Conservation (phyloP, 2,797 vertebrate species). For the Alca torda region DNA sequence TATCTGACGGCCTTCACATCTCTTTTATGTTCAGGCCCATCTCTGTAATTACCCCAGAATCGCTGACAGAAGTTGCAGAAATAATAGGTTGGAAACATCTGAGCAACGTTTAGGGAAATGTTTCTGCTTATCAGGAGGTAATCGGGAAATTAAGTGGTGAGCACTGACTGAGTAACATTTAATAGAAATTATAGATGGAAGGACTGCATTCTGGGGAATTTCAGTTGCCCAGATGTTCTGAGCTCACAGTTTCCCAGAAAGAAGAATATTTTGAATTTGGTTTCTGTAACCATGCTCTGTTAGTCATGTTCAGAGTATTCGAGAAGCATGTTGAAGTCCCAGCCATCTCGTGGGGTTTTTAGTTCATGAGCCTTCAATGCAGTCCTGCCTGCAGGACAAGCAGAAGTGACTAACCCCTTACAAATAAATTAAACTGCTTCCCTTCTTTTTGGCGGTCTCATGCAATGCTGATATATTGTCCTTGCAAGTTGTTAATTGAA, state of each 20-base stretch:
- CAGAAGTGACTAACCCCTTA: not conserved
- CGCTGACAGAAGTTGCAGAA: constrained; percentile 1
- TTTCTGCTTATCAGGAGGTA: constrained; percentile 1
- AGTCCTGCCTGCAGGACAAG: not conserved
- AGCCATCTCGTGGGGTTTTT: not conserved
- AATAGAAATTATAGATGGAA: not conserved
- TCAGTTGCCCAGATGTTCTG: not conserved
- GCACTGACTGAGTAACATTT: not conserved
- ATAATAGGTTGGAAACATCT: constrained; percentile 5
- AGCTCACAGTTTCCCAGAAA: not conserved
- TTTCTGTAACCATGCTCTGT: not conserved
- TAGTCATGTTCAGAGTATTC: not conserved
- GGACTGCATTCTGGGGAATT: not conserved
- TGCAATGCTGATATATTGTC: not conserved
- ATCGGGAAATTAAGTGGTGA: not conserved
- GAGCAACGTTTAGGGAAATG: not conserved
- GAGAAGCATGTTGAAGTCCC: not conserved
- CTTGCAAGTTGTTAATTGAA: not conserved
- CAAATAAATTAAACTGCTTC: not conserved
- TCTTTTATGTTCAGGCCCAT: not conserved
- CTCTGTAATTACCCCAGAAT: not conserved
- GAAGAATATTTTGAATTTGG: not conserved
- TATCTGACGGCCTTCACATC: not conserved
- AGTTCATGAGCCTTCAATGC: not conserved
- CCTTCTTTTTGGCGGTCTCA: not conserved